Evolutionary conservation across 2,113 vertebrate genomes (phyloP), one percentile per base, ranked within the genome.

Genomic region (Eulemur macaco): DNA sequence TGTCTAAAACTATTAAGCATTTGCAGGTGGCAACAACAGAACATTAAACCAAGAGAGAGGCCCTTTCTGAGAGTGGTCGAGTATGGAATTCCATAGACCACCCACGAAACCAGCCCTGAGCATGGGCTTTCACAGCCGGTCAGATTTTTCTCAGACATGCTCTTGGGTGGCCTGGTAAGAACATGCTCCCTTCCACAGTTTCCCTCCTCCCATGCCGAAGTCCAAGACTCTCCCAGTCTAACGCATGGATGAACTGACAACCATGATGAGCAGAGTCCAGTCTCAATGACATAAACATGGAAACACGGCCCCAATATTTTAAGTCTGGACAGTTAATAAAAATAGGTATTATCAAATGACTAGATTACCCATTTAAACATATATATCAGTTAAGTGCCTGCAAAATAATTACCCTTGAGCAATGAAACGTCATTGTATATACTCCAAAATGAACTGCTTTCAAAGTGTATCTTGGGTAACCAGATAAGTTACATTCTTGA

Each of bases 241-340:
- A 60, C 20, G 60, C 45, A 58, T 17, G 90, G 42, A 69, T 37
- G 6, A 94, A 37, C 86, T 34, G 77, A 60, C 8, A 29, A 42
- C 42, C 74, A 21, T 74, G 63, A 71, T 10, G n/a, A 18, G 13
- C 47, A 94, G 39, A 86, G 37, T 5, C 68, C 63, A 86, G 21
- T 54, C 3, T 81, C 66, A 89, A 11, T 52, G 56, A 84, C 42
- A 82, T 17, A 94, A 87, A 76, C 11, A 21, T 31, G 47, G 42
- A 95, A 88, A n/a, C 54, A 25, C n/a, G 20, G 17, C 20, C 52
- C n/a, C 31, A 66, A 64, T 20, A 86, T 86, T 52, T 66, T 73
- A 78, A 92, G 10, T 20, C n/a, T 56, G 25, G 23, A 60, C 21
- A 92, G 60, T n/a, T 92, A 94, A 94, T 9, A 93, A 76, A 94